phyloP scores from a whole-genome alignment of 2,113 vertebrate genomes.

The Triplophysa siluroides region DNA sequence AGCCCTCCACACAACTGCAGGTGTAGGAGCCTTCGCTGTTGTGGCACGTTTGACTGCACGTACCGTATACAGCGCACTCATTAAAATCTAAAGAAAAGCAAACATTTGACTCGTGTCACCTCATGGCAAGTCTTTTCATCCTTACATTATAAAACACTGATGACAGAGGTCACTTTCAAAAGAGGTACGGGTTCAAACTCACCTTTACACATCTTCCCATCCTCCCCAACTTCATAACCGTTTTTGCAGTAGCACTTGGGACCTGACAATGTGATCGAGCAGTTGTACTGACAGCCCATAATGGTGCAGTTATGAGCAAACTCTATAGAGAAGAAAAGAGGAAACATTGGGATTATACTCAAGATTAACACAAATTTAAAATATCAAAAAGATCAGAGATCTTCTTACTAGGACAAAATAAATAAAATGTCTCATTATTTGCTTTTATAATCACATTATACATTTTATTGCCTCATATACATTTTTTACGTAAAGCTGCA shows the following conservation, averaged over 20 bases:
- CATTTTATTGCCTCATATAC: too few species aligned
- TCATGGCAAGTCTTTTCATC: not conserved
- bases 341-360: not conserved
- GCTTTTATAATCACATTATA: too few species aligned
- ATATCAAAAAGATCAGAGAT: not conserved
- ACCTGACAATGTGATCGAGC: constrained; percentile 80
- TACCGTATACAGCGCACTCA: constrained; percentile 89
- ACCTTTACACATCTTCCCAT: constrained; percentile 90
- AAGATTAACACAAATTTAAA: not conserved
- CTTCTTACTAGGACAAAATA: too few species aligned
- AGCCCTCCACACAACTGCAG: constrained; percentile 93
- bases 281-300: constrained; percentile 82
- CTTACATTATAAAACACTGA: too few species aligned
- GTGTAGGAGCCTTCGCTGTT: constrained; percentile 88
- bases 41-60: constrained; percentile 92
- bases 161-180: too few species aligned
- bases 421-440: too few species aligned
- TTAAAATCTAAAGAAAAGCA: constrained; percentile 83
- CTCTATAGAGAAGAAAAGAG: constrained; percentile 65
- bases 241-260: constrained; percentile 86
- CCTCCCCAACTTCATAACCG: constrained; percentile 85
- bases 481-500: too few species aligned
- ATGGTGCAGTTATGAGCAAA: constrained; percentile 77
- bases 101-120: not conserved
- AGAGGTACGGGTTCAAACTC: constrained; percentile 34